Percentiles rank a stretch among this genome's conserved stretches.
Conservation (phyloP, 2,888 invertebrate species). For the Prenolepis imparis region DNA sequence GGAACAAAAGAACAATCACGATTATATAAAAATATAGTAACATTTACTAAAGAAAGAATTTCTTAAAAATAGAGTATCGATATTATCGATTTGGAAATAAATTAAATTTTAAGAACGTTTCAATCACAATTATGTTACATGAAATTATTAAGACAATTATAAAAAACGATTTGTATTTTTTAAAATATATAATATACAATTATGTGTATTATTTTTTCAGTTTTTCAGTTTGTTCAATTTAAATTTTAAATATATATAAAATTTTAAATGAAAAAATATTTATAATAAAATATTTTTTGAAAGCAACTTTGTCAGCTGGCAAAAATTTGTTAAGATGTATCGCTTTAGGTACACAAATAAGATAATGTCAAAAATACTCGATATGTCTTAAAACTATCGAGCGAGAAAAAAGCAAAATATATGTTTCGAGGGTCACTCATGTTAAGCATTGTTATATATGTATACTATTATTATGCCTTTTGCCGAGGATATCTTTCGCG, state of each 20-base stretch:
- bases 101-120: not conserved
- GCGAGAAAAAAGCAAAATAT: not conserved
- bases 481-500: not conserved
- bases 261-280: not conserved
- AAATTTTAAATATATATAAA: too few species aligned
- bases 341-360: not conserved
- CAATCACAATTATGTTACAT: not conserved
- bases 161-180: not conserved
- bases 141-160: not conserved
- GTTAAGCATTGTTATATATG: not conserved
- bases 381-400: too few species aligned
- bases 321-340: not conserved
- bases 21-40: conserved; percentile 5
- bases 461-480: not conserved
- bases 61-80: not conserved
- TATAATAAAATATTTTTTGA: not conserved
- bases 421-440: not conserved
- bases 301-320: not conserved
- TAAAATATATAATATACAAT: too few species aligned
- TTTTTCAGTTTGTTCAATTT: too few species aligned
- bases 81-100: not conserved
- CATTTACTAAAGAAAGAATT: not conserved
- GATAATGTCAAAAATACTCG: not conserved
- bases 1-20: conserved; percentile 85
- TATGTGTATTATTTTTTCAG: too few species aligned